phyloP scores from a whole-genome alignment of 2,797 vertebrate species.

The Meda fulgida region DNA sequence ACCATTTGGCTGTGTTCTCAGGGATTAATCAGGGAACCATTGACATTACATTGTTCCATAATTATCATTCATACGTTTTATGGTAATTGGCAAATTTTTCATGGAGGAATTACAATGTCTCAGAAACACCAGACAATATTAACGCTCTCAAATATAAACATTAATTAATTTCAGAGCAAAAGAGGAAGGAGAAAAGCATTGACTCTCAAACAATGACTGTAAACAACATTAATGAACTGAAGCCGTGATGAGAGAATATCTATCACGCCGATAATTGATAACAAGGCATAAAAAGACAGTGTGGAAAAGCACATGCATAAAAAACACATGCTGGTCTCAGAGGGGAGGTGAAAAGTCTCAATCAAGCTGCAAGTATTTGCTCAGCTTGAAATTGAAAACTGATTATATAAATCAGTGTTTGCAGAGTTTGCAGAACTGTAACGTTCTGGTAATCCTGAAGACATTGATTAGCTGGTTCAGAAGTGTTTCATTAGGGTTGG shows the following conservation, averaged over 20 bases:
- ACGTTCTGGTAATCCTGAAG: background rate
- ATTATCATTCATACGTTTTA: constrained; percentile 82
- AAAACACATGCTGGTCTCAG: constrained; percentile 32
- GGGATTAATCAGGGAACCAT: constrained; percentile 82
- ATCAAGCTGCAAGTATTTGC: background rate
- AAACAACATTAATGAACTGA: constrained; percentile 66
- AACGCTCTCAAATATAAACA: constrained; percentile 75
- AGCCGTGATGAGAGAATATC: constrained; percentile 61
- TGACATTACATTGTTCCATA: constrained; percentile 81
- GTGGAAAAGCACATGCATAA: constrained; percentile 36
- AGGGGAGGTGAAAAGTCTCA: constrained; percentile 14
- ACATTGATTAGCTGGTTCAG: background rate
- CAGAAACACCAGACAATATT: constrained; percentile 73
- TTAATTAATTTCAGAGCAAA: constrained; percentile 76
- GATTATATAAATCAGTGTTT: background rate
- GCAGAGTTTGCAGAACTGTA: background rate
- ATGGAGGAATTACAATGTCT: constrained; percentile 75
- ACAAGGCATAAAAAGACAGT: constrained; percentile 30
- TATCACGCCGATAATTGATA: constrained; percentile 58
- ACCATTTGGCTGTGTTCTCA: constrained; percentile 73
- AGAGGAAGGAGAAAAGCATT: constrained; percentile 60
- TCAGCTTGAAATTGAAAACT: background rate
- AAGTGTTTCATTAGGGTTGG: background rate
- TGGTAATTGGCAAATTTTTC: constrained; percentile 78
- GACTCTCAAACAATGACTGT: constrained; percentile 59